Conservation (phyloP, 2,113 vertebrate species). For the Corynorhinus townsendii region DNA sequence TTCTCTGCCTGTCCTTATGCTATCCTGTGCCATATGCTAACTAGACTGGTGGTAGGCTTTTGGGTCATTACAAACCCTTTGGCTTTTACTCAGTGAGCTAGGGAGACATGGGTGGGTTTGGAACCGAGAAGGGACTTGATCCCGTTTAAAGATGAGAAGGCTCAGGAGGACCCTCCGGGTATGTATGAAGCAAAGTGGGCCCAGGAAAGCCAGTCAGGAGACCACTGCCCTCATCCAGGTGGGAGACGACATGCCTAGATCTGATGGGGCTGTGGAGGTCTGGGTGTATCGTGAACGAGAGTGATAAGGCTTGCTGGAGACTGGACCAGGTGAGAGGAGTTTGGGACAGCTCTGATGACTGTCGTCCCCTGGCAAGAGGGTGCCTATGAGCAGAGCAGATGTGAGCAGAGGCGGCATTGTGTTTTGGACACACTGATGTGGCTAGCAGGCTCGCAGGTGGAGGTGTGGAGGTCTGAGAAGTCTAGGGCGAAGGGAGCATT, state of each 20-base stretch:
- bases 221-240: too few relatives aligned
- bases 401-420: accelerated
- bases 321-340: background rate
- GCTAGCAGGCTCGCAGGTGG: background rate
- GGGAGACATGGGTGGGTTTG: background rate
- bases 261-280: background rate
- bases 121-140: background rate
- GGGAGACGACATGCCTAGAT: background rate
- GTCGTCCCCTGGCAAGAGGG: background rate
- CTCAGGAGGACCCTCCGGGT: background rate
- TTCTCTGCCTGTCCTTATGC: background rate
- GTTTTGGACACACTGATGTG: background rate
- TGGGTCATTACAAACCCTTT: background rate
- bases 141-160: background rate
- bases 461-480: background rate
- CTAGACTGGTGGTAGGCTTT: background rate
- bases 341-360: background rate
- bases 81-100: background rate
- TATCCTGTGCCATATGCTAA: background rate
- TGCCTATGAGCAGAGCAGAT: background rate
- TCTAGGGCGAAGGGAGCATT: background rate
- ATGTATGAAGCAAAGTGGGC: background rate
- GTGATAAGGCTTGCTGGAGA: background rate
- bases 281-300: background rate
- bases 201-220: background rate